Base-by-base conservation (phyloP, 23 tunicate species). In the Aplidium turbinatum region DNA sequence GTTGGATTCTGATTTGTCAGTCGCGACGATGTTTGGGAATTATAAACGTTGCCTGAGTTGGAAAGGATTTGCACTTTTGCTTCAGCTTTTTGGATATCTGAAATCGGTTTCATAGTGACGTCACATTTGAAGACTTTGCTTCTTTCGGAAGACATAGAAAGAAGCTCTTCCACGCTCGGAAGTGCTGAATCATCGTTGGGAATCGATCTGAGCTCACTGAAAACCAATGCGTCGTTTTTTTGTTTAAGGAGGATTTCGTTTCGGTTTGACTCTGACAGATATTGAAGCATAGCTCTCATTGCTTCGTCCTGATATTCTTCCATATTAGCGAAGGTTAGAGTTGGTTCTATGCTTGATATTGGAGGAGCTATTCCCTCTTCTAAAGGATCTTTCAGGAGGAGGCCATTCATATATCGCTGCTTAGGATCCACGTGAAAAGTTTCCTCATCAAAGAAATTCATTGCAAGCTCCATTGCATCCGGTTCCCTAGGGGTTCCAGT, bases 281-380 rank as follows among this genome's bases (percentile, higher is more conserved):
- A 70, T 25, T 72, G 82, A 68, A 83, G 38, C 89, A 83, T 83
- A 18, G 82, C 89, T 31, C 65, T 73, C 26, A 83, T 30, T 2
- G 76, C 63, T 24, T 83, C 89, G 29, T 80, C 77, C 13, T 70
- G 45, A 54, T 80, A 16, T 5, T 29, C 79, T 2, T 55, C 78
- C 3, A 38, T 20, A 5, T 4, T 22, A 1, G 30, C 68, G 22
- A 72, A 25, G 4, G 55, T 55, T 18, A 83, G 19, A 5, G 82
- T 83, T 5, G 89, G 89, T 56, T 83, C 89, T 2, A 83, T 58
- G 47, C 73, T 82, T 31, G 76, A 53, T 6, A 82, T 72, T 0
- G 73, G 73, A 13, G 80, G 73, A 45, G 78, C 78, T 22, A 35
- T 3, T 24, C 58, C 36, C n/a, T 70, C 58, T 4, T 47, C 36